phyloP scores from a whole-genome alignment of 2,888 invertebrate species.

The Eugnorisma glareosa region DNA sequence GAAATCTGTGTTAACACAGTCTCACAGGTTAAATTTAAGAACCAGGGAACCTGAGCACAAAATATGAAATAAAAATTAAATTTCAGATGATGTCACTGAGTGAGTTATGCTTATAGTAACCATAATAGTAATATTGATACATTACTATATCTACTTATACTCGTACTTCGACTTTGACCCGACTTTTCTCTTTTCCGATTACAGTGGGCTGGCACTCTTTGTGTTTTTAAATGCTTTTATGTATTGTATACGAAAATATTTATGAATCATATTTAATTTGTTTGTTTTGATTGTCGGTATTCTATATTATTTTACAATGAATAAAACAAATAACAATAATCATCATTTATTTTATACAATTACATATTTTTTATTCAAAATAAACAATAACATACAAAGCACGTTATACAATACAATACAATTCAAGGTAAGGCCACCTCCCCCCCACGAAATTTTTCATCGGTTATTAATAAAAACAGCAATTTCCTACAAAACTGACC shows the following conservation, averaged over 20 bases:
- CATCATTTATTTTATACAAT: not conserved
- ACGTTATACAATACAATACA: too few relatives aligned
- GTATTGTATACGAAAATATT: constrained; percentile 4
- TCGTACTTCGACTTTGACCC: not conserved
- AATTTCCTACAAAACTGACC: too few relatives aligned
- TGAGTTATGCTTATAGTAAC: not conserved
- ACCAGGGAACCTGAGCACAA: not conserved
- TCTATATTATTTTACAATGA: not conserved
- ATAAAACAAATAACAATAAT: not conserved
- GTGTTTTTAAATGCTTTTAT: not conserved
- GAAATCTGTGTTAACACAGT: not conserved
- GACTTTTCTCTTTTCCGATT: not conserved
- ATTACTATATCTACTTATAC: not conserved
- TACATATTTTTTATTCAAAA: not conserved
- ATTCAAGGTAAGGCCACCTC: too few relatives aligned
- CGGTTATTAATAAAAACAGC: too few relatives aligned
- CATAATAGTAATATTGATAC: not conserved
- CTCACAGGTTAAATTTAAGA: not conserved
- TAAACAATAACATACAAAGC: too few relatives aligned
- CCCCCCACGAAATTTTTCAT: too few relatives aligned
- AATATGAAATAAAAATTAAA: not conserved
- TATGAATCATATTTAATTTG: not conserved
- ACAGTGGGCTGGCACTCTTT: not conserved
- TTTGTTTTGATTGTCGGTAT: too few relatives aligned
- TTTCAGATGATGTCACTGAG: not conserved